Percentiles rank a stretch among this genome's conserved stretches.
phyloP scores from a whole-genome alignment of 2,113 vertebrate genomes.

The cattle (Bos taurus) region DNA sequence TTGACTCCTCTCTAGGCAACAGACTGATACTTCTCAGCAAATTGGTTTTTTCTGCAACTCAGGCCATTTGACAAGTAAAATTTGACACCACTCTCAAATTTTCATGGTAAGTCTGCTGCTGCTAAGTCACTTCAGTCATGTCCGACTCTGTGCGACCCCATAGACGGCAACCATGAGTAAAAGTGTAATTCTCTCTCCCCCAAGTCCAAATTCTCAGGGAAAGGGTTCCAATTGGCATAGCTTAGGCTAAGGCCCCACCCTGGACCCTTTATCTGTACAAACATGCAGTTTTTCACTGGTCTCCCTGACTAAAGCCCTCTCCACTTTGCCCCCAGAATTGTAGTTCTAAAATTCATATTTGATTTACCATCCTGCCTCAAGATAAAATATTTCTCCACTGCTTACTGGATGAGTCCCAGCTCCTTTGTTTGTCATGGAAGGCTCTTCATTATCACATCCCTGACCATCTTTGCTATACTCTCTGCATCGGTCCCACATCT shows the following conservation, averaged over 20 bases:
- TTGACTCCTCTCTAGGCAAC: not conserved
- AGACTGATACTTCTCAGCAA: not conserved
- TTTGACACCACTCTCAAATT: not conserved
- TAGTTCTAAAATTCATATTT: not conserved
- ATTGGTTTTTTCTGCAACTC: slow-evolving; percentile 15
- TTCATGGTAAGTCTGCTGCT: not conserved
- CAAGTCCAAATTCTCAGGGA: not conserved
- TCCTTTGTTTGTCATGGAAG: not conserved
- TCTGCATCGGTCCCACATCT: not conserved
- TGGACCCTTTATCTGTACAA: not conserved
- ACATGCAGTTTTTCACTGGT: not conserved
- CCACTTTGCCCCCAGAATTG: not conserved
- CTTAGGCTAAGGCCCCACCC: not conserved
- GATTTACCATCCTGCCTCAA: not conserved
- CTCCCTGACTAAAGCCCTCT: not conserved
- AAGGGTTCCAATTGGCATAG: not conserved
- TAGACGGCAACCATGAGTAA: not conserved
- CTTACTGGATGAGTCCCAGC: not conserved
- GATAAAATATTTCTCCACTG: not conserved
- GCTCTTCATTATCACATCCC: not conserved
- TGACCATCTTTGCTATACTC: not conserved
- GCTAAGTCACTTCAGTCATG: too few species aligned
- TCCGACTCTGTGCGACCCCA: too few species aligned
- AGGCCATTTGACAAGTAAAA: not conserved
- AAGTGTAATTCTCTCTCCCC: not conserved